phyloP scores from a whole-genome alignment of 2,797 vertebrate species.

The Rhinophrynus dorsalis region DNA sequence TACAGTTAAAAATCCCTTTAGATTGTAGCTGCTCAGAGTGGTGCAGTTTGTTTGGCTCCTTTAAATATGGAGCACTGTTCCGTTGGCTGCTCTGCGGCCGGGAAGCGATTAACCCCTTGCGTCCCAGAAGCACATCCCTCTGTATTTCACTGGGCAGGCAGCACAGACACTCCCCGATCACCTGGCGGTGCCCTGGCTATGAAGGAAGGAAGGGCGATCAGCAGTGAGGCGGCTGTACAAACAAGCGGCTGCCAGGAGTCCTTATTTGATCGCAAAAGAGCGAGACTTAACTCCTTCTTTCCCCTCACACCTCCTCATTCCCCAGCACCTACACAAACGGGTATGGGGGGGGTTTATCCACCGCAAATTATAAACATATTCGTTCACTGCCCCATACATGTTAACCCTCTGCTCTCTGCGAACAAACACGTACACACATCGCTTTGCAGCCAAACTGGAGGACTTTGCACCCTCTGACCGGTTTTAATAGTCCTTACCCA shows the following conservation, averaged over 20 bases:
- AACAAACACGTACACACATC: neutral
- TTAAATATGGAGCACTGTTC: too few species aligned
- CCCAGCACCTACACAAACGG: neutral
- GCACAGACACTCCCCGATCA: neutral
- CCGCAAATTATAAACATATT: neutral
- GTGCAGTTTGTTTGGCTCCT: too few species aligned
- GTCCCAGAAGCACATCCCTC: too few species aligned
- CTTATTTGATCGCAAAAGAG: constrained; percentile 41
- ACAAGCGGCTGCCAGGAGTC: constrained; percentile 38
- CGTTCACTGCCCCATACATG: neutral
- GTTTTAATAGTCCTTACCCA: neutral
- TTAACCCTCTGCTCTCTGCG: neutral
- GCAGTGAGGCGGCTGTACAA: constrained; percentile 28
- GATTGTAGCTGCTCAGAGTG: too few species aligned
- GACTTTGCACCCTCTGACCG: neutral
- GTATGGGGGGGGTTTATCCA: neutral
- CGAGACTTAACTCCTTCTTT: constrained; percentile 34
- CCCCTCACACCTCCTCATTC: constrained; percentile 5
- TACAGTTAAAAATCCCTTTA: too few species aligned
- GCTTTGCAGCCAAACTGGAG: neutral
- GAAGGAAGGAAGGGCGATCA: constrained; percentile 15
- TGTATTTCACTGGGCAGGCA: too few species aligned
- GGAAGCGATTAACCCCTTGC: too few species aligned
- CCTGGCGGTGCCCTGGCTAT: neutral
- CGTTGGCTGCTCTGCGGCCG: too few species aligned